These are phyloP conservation scores for Coreius guichenoti DNA, from an alignment of 2,797 vertebrate species.

Conservation along the genomic window DNA sequence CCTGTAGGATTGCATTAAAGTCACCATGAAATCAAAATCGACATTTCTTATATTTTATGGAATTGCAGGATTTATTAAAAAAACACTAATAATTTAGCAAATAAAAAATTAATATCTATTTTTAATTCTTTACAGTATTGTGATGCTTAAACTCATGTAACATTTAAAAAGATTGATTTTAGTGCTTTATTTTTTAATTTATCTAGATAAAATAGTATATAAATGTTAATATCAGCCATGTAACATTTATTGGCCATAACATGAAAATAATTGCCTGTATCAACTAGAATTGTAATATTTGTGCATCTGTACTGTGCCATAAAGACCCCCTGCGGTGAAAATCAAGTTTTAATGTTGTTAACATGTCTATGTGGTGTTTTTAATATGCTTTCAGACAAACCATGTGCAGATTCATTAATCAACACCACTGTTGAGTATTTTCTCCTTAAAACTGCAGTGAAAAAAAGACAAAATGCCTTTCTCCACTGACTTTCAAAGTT, in stretches of 20 bases:
- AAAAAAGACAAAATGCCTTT: too few relatives aligned
- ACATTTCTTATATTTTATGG: neutral
- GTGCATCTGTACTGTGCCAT: neutral
- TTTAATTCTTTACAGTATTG: neutral
- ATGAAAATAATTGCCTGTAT: neutral
- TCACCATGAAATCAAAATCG: neutral
- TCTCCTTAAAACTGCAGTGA: too few relatives aligned
- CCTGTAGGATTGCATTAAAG: slow-evolving; percentile 6
- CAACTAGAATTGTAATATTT: neutral
- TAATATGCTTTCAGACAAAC: too few relatives aligned
- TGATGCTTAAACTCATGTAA: neutral
- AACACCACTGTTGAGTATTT: too few relatives aligned
- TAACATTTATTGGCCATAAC: neutral
- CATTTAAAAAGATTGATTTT: neutral
- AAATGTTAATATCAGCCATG: neutral
- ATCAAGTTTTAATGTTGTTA: too few relatives aligned
- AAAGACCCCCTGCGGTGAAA: neutral
- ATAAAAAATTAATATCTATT: neutral
- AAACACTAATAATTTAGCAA: neutral
- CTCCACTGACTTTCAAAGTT: too few relatives aligned
- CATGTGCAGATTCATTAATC: too few relatives aligned
- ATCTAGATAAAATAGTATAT: neutral
- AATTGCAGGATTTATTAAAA: neutral
- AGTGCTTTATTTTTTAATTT: neutral
- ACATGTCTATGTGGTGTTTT: too few relatives aligned